Evolutionary conservation across 2,888 invertebrate genomes (phyloP).

Genomic region (Heliconius aoede): DNA sequence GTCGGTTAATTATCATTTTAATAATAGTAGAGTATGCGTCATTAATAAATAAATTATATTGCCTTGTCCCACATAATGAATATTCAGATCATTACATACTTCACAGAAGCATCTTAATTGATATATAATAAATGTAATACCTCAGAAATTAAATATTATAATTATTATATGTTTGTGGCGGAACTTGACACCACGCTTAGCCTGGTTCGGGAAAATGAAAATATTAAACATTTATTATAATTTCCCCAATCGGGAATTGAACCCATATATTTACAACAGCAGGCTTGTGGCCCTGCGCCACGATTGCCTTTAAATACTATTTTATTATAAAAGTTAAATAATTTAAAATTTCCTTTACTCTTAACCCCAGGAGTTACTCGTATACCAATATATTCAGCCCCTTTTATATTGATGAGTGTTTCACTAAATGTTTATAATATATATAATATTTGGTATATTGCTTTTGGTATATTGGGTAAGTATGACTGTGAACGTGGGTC

Average conservation of each 20-base stretch:
- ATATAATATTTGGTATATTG: slow-evolving; percentile 12
- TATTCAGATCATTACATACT: neutral
- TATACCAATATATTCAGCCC: neutral
- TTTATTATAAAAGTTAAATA: neutral
- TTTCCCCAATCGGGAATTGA: too few relatives aligned
- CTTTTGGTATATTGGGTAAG: neutral
- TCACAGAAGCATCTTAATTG: neutral
- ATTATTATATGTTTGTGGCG: neutral
- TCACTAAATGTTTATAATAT: neutral
- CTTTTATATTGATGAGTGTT: neutral
- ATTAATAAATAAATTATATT: neutral
- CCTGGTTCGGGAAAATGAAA: too few relatives aligned
- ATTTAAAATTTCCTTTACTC: neutral
- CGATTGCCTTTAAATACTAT: neutral
- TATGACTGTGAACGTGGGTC: neutral
- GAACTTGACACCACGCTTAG: neutral
- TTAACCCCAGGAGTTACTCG: neutral
- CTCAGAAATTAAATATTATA: neutral
- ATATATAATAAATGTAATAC: neutral
- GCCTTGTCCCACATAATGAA: neutral
- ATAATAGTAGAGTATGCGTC: neutral
- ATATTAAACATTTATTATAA: too few relatives aligned
- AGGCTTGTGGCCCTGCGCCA: too few relatives aligned
- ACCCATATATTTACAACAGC: too few relatives aligned
- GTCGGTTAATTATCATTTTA: neutral